Percentiles rank a stretch among this genome's conserved stretches.
These are phyloP conservation scores for Argentina silus DNA, from an alignment of 2,797 vertebrate genomes.

Conservation along the genomic window DNA sequence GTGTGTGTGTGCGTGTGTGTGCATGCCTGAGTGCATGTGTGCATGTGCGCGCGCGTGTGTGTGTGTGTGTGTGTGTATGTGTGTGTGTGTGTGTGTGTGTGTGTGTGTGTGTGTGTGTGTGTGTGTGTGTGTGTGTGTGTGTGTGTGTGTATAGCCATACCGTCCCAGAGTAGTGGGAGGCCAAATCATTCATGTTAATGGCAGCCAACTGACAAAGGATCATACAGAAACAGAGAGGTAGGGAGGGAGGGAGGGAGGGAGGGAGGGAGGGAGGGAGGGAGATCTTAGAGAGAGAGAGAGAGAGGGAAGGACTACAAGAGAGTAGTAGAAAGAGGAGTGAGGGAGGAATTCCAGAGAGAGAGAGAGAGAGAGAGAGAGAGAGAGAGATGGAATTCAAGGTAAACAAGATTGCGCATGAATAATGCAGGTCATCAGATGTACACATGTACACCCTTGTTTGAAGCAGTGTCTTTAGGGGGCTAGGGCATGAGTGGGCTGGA, in stretches of 20 bases:
- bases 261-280: neutral
- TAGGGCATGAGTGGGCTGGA: constrained; percentile 40
- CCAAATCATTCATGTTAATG: neutral
- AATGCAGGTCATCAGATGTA: constrained; percentile 50
- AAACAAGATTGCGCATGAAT: constrained; percentile 44
- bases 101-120: neutral
- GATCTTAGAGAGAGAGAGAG: constrained; percentile 2
- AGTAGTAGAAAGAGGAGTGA: neutral
- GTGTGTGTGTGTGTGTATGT: constrained; percentile 14
- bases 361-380: constrained; percentile 18
- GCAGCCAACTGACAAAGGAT: neutral
- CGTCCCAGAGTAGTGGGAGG: neutral
- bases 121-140: constrained; percentile 12
- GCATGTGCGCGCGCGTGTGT: neutral
- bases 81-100: neutral
- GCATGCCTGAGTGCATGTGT: neutral
- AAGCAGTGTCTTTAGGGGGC: constrained; percentile 30
- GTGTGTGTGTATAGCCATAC: constrained; percentile 5
- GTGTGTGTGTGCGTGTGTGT: neutral
- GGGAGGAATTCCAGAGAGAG: neutral
- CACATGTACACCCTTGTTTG: constrained; percentile 59
- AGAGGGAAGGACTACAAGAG: constrained; percentile 1
- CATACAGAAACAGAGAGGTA: neutral
- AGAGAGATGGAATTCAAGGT: constrained; percentile 36
- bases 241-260: neutral